phyloP scores from a whole-genome alignment of 2,888 invertebrate genomes.

The Dugesia japonica region DNA sequence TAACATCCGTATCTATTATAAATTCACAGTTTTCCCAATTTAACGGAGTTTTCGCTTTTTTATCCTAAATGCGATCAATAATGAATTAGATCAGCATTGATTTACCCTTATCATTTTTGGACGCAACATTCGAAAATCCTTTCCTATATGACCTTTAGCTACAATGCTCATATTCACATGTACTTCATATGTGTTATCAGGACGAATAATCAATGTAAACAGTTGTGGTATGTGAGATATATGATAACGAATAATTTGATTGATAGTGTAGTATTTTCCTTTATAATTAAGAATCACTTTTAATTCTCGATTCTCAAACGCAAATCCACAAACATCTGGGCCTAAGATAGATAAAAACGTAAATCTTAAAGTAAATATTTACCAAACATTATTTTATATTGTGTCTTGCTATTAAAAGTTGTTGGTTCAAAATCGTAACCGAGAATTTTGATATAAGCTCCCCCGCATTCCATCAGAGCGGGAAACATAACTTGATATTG shows the following conservation, averaged over 20 bases:
- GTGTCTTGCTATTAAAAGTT: not conserved
- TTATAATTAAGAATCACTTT: not conserved
- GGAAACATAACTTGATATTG: slow-evolving; percentile 7
- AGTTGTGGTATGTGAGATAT: not conserved
- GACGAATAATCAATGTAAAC: not conserved
- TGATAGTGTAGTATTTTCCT: not conserved
- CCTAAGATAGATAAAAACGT: too few relatives aligned
- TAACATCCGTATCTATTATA: not conserved
- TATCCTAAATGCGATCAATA: too few relatives aligned
- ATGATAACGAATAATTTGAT: not conserved
- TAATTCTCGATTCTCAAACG: not conserved
- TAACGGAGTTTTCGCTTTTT: not conserved
- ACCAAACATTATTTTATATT: slow-evolving; percentile 12
- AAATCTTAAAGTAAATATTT: too few relatives aligned
- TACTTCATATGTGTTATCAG: not conserved
- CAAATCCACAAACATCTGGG: not conserved
- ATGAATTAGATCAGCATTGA: too few relatives aligned
- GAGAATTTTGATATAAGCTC: not conserved
- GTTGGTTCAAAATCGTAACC: not conserved
- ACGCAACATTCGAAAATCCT: not conserved
- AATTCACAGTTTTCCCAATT: not conserved
- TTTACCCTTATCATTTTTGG: not conserved
- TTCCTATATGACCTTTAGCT: not conserved
- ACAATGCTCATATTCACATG: not conserved
- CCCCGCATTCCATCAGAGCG: not conserved